Percentiles rank a stretch among this genome's conserved stretches.
Evolutionary conservation across 2,797 vertebrate genomes (phyloP).

Genomic region (Podarcis siculus): DNA sequence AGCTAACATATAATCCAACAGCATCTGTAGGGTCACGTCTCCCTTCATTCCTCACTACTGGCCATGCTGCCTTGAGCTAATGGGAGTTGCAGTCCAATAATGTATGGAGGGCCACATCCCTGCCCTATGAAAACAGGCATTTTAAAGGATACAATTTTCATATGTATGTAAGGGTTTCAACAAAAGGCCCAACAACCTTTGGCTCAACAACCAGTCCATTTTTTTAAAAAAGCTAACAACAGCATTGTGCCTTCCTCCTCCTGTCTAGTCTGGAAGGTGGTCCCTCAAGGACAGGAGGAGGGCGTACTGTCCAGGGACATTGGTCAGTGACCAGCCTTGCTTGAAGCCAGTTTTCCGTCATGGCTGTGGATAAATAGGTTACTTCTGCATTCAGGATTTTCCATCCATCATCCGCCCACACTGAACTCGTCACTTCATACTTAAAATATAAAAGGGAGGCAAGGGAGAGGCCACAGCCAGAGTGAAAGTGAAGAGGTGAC

Average conservation of each 20-base stretch:
- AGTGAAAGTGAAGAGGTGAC: slow-evolving; percentile 46
- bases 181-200: background rate
- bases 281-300: slow-evolving; percentile 61
- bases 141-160: background rate
- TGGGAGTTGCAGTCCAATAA: background rate
- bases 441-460: slow-evolving; percentile 69
- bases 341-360: slow-evolving; percentile 73
- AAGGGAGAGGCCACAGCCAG: slow-evolving; percentile 48
- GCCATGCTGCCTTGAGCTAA: too few species aligned
- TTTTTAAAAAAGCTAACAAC: background rate
- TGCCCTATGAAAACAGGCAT: rapidly evolving
- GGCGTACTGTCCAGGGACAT: background rate
- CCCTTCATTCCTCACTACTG: too few species aligned
- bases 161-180: background rate
- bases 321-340: slow-evolving; percentile 31
- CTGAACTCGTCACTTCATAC: slow-evolving; percentile 66
- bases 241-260: background rate
- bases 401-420: slow-evolving; percentile 65
- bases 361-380: slow-evolving; percentile 68
- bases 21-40: too few species aligned
- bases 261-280: slow-evolving; percentile 21
- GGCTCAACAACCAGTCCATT: background rate
- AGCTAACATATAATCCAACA: too few species aligned
- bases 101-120: background rate
- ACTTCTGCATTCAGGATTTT: slow-evolving; percentile 66